Conservation (phyloP, 2,113 vertebrate genomes). For the Tricholaema leucomelas region DNA sequence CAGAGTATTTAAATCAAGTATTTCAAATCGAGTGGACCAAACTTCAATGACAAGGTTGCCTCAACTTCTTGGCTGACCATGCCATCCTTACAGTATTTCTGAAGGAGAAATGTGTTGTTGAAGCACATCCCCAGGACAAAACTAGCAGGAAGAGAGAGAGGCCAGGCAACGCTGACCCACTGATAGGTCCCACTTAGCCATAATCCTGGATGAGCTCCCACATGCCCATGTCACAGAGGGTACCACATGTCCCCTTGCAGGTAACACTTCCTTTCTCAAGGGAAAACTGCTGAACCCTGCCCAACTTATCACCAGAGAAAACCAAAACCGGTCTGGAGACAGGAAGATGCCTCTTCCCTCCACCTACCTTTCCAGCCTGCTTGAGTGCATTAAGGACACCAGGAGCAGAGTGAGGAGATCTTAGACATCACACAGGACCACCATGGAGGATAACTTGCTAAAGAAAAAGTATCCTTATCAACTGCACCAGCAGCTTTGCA, state of each 20-base stretch:
- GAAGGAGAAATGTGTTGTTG: background rate
- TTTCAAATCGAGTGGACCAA: too few species aligned
- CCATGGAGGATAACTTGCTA: accelerated
- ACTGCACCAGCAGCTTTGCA: background rate
- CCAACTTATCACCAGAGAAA: background rate
- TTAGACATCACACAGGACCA: accelerated
- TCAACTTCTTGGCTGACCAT: background rate
- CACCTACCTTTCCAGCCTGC: background rate
- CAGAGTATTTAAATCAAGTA: background rate
- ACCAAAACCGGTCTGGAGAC: background rate
- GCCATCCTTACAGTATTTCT: background rate
- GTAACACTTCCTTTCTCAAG: background rate
- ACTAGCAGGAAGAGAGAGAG: background rate
- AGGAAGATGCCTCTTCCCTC: background rate
- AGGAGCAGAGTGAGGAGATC: background rate
- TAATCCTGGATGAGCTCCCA: background rate
- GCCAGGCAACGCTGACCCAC: background rate
- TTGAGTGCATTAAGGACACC: accelerated
- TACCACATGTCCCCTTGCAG: background rate
- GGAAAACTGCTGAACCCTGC: background rate
- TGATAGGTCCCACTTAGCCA: background rate
- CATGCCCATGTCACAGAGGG: background rate
- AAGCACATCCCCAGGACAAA: background rate
- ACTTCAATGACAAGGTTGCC: background rate
- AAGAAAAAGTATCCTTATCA: background rate